Conservation (phyloP, 2,888 invertebrate species). For the Stenichneumon culpator region DNA sequence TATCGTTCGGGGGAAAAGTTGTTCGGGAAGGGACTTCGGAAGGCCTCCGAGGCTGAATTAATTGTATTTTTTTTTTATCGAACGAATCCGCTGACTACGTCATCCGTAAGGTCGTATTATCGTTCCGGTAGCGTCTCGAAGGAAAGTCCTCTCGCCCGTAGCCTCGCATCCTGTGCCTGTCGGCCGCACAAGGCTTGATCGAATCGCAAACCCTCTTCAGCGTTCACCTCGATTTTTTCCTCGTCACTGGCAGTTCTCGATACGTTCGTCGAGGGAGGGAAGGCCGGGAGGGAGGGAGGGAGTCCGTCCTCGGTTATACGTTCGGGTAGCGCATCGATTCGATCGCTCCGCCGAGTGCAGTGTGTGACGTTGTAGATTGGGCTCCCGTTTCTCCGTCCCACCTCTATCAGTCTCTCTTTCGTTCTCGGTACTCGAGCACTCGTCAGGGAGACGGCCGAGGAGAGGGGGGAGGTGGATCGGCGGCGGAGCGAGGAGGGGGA, state of each 20-base stretch:
- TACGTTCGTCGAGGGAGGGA: constrained; percentile 6
- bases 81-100: constrained; percentile 20
- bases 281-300: not conserved
- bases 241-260: constrained; percentile 29
- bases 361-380: constrained; percentile 36
- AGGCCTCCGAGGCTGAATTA: not conserved
- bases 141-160: not conserved
- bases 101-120: not conserved
- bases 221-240: constrained; percentile 47
- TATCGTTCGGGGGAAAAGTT: not conserved
- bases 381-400: constrained; percentile 6
- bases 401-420: constrained; percentile 4
- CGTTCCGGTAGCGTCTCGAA: constrained; percentile 1
- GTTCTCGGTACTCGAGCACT: constrained; percentile 18
- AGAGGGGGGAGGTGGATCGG: not conserved
- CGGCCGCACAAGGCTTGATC: constrained; percentile 33
- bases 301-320: constrained; percentile 37
- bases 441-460: not conserved
- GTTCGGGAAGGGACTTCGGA: not conserved
- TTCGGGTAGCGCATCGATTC: constrained; percentile 46
- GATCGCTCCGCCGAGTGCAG: constrained; percentile 48
- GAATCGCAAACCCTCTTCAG: constrained; percentile 32
- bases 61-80: not conserved
- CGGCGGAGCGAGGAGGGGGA: not conserved
- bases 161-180: constrained; percentile 4